These are phyloP conservation scores for Rutpela maculata DNA, from an alignment of 2,888 invertebrate genomes.

Conservation along the genomic window DNA sequence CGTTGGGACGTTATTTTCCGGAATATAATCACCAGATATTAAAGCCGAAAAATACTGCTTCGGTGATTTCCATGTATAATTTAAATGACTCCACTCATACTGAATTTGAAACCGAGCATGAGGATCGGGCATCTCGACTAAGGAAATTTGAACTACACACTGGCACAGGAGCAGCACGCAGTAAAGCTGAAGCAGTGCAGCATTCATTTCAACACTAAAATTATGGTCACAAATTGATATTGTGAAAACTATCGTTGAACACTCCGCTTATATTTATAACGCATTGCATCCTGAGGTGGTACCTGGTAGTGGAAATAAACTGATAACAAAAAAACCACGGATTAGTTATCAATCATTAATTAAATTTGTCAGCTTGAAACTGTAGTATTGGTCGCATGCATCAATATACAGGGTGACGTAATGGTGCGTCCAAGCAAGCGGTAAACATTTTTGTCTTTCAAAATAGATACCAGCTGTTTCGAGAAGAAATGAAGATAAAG, in stretches of 20 bases:
- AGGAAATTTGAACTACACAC: neutral
- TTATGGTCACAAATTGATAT: conserved; percentile 7
- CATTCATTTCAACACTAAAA: conserved; percentile 9
- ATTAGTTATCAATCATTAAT: no score
- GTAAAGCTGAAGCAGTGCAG: neutral
- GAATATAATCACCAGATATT: conserved; percentile 78
- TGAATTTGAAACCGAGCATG: conserved; percentile 14
- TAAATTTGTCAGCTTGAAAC: no score
- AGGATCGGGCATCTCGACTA: neutral
- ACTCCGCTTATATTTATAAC: neutral
- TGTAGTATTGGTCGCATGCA: no score
- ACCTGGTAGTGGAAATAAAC: conserved; percentile 10
- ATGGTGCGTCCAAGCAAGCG: no score
- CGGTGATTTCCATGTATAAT: conserved; percentile 80
- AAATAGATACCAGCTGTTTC: no score
- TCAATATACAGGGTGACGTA: no score
- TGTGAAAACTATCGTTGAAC: conserved; percentile 4
- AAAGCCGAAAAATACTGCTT: conserved; percentile 77
- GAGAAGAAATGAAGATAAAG: no score
- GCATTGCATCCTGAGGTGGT: neutral
- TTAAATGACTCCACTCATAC: conserved; percentile 80
- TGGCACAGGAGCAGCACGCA: neutral
- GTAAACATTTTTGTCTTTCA: no score
- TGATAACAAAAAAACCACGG: neutral
- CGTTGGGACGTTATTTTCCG: conserved; percentile 81